Conservation (phyloP, 2,888 invertebrate genomes). For the Drosophila demipolita region DNA sequence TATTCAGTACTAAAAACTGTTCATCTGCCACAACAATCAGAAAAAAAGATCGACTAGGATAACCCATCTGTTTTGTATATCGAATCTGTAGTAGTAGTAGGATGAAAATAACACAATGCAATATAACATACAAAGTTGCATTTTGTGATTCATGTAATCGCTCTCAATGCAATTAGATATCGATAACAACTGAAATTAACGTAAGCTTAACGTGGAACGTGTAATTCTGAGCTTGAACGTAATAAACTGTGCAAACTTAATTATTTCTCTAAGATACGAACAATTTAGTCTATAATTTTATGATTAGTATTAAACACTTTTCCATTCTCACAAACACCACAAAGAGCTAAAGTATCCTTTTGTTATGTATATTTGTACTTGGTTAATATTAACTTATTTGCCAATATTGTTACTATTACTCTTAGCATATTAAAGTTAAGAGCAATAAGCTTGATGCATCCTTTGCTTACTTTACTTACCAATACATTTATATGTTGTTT, state of each 20-base stretch:
- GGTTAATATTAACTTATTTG: background rate
- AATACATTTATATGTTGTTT: background rate
- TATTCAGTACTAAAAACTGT: background rate
- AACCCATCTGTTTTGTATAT: background rate
- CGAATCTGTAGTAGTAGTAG: background rate
- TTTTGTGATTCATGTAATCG: background rate
- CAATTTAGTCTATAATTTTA: background rate
- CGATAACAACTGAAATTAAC: background rate
- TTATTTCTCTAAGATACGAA: too few species aligned
- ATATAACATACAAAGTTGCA: background rate
- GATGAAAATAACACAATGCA: background rate
- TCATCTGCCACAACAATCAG: background rate
- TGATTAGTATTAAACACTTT: background rate
- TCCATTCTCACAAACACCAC: background rate
- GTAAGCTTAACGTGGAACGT: background rate
- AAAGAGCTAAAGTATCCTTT: too few species aligned
- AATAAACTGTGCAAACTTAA: background rate
- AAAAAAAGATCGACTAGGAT: background rate
- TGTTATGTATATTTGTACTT: background rate
- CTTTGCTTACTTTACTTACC: background rate
- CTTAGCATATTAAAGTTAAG: background rate
- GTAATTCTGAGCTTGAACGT: background rate
- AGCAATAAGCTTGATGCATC: background rate
- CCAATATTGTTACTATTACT: background rate
- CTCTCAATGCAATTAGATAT: background rate